Conservation (phyloP, 1,140 invertebrate species). For the Monomorium pharaonis region DNA sequence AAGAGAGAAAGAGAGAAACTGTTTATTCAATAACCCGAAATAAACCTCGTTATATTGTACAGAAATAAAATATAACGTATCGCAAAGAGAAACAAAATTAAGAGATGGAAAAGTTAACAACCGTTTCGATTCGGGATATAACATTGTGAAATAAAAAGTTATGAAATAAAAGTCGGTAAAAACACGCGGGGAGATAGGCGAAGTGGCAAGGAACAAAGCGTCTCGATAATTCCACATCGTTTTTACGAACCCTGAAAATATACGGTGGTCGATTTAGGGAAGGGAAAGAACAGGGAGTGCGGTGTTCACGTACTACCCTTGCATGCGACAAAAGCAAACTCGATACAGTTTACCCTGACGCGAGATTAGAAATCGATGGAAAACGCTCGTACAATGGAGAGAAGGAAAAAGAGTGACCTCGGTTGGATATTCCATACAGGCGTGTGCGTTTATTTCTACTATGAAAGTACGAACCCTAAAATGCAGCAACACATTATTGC, state of each 20-base stretch:
- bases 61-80: background rate
- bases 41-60: background rate
- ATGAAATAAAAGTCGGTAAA: background rate
- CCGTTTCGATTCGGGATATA: background rate
- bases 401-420: background rate
- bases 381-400: constrained; percentile 66
- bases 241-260: constrained; percentile 46
- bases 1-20: background rate
- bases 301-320: constrained; percentile 1
- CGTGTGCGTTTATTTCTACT: constrained; percentile 57
- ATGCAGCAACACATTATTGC: constrained; percentile 42
- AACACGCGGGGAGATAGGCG: background rate
- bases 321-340: constrained; percentile 66
- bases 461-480: background rate
- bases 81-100: constrained; percentile 8
- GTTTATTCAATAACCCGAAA: constrained; percentile 10
- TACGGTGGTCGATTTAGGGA: constrained; percentile 1
- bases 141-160: background rate
- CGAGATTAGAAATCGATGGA: constrained; percentile 75
- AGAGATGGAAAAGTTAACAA: constrained; percentile 14
- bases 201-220: constrained; percentile 16
- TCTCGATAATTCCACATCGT: constrained; percentile 42
- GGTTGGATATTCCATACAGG: constrained; percentile 49
- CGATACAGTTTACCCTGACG: constrained; percentile 68
- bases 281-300: background rate